Base-by-base conservation (phyloP, 1,140 invertebrate species). In the Listronotus bonariensis region DNA sequence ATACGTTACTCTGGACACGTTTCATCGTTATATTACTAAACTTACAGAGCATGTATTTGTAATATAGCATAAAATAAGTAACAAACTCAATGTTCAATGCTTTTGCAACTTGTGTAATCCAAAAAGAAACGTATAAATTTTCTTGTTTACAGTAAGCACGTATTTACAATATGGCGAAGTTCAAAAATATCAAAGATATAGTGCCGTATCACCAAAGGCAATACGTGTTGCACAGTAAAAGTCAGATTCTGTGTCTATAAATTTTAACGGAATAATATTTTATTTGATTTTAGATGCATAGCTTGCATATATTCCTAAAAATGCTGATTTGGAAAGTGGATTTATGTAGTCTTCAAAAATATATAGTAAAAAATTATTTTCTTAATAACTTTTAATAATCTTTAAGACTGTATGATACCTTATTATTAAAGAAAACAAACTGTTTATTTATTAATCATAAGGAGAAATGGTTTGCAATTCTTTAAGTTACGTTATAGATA, bases 141-240 rank as follows among this genome's bases (percentile, higher is more conserved):
- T 31, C 57, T 60, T 60, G 57, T 60, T 60, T 60, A 60, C 17
- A 32, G 17, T 12, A n/a, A 18, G 57, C 57, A 60, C 57, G 57
- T 60, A 60, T 60, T 60, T 60, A 51, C 57, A 60, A 60, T 60
- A 60, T 60, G 57, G 34, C 32, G 45, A 60, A 60, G 45, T 60
- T 60, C 34, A 45, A 42, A 60, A 60, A 60, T 60, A 60, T 60
- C 57, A 51, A 51, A 60, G 57, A 60, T 60, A 60, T 60, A 60
- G 15, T 51, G 57, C 46, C 40, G n/a, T 51, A 60, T 60, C 48
- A 60, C 57, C 57, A 52, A 51, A 40, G 57, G 57, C 57, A 51
- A 60, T 60, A 60, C 57, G 57, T 60, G 57, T 60, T 60, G 48
- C 57, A 60, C 48, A 60, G 57, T 60, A 60, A 60, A 60, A 60